Evolutionary conservation across 1,140 invertebrate genomes (phyloP).

Genomic region (Heterodera carotae): DNA sequence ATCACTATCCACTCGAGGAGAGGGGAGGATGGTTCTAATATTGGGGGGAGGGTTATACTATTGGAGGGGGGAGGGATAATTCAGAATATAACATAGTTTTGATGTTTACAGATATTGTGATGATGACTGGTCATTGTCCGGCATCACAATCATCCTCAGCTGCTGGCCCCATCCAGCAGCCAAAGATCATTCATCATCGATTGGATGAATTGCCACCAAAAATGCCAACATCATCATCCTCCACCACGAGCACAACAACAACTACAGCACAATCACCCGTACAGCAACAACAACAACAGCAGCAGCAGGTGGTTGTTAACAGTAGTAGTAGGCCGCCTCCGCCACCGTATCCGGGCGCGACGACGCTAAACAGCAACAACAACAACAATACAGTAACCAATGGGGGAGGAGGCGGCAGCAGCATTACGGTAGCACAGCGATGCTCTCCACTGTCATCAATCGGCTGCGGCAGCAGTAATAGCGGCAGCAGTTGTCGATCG

Average conservation of each 20-base stretch:
- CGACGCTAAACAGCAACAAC: background rate
- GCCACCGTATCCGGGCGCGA: constrained; percentile 34
- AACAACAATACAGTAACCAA: no score
- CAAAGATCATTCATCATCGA: constrained; percentile 2
- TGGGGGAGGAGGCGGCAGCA: no score
- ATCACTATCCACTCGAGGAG: no score
- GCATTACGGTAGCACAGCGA: background rate
- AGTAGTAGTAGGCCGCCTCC: constrained; percentile 29
- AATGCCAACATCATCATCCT: background rate
- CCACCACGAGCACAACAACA: no score
- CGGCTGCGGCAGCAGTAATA: background rate
- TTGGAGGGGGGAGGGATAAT: no score
- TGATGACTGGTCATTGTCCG: background rate
- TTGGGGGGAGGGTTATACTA: no score
- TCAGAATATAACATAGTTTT: no score
- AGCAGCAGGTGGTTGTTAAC: constrained; percentile 11
- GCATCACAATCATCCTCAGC: no score
- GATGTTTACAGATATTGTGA: no score
- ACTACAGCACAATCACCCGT: constrained; percentile 9
- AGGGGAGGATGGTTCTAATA: no score
- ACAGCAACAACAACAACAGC: background rate
- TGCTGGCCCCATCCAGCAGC: no score
- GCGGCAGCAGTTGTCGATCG: background rate
- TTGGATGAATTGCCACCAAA: background rate
- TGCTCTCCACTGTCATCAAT: background rate